Base-by-base conservation (phyloP, 2,113 vertebrate species). In the Hippocampus mohnikei region DNA sequence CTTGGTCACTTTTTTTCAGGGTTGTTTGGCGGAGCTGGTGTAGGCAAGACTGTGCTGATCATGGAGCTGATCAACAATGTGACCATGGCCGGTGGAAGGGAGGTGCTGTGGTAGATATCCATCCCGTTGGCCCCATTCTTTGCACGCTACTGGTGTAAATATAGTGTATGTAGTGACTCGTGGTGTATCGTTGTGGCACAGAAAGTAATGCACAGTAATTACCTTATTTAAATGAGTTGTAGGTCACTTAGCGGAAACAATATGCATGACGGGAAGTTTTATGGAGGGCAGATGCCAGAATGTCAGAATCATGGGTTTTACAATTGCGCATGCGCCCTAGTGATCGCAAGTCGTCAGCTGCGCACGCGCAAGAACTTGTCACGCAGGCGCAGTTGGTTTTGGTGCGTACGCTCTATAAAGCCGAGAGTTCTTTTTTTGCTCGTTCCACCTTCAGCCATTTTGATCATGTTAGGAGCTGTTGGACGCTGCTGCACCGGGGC, bases 1-100 rank as follows among this genome's bases (percentile, higher is more conserved):
- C 5, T 44, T 44, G n/a, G 11, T 25, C 8, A 1, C 7, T 46
- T 44, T 66, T 1, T 48, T 66, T 66, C 1, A 99, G 96, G 97
- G 80, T 92, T 99, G 41, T 98, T 98, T 0, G 97, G 97, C 59
- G 97, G 97, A 33, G 97, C 97, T 7, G 97, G 97, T 8, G 97
- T 98, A 0, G 97, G 97, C 53, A 99, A 98, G 85, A 99, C 97
- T 0, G 97, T 98, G 33, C 81, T 98, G 84, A 98, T 99, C 88
- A 99, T 98, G 97, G 97, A 98, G 87, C 91, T 98, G 85, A 98
- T 98, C 87, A 98, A 98, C 90, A 98, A 98, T 0, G 97, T 99
- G 66, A 97, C 97, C 18, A 99, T n/a, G 12, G 15, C 42, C 42
- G 33, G 33, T 37, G 33, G 33, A 37, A 3, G 42, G 42, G 9